Percentiles rank a stretch among this genome's conserved stretches.
Conservation (phyloP, 2,888 invertebrate genomes). For the Aethes cnicana region DNA sequence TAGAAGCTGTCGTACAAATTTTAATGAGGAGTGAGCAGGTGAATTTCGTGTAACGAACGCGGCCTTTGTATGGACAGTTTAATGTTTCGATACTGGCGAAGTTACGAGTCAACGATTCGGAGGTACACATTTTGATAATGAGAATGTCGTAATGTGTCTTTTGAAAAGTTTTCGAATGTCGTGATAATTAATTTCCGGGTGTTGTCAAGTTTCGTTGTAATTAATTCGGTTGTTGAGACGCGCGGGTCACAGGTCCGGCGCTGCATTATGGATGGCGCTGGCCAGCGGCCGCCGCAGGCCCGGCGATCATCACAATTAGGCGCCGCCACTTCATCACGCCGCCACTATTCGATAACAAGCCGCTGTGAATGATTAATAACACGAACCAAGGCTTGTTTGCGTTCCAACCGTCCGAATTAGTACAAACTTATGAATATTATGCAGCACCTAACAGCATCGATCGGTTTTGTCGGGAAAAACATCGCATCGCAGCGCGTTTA, state of each 20-base stretch:
- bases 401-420: slow-evolving; percentile 57
- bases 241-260: not conserved
- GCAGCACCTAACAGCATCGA: slow-evolving; percentile 53
- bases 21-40: slow-evolving; percentile 80
- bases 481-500: not conserved
- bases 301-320: slow-evolving; percentile 69
- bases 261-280: slow-evolving; percentile 53
- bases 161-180: slow-evolving; percentile 1
- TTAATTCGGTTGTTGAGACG: slow-evolving; percentile 21
- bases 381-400: slow-evolving; percentile 69
- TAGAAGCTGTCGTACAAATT: slow-evolving; percentile 81
- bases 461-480: slow-evolving; percentile 57
- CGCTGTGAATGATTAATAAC: slow-evolving; percentile 73
- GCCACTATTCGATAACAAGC: slow-evolving; percentile 69
- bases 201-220: not conserved
- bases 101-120: slow-evolving; percentile 39
- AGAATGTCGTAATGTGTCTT: slow-evolving; percentile 12
- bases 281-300: slow-evolving; percentile 50
- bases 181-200: slow-evolving; percentile 6
- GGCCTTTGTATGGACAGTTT: slow-evolving; percentile 57
- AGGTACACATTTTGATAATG: slow-evolving; percentile 42
- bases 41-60: slow-evolving; percentile 65
- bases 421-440: slow-evolving; percentile 77
- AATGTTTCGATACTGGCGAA: slow-evolving; percentile 50
- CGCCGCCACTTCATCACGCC: slow-evolving; percentile 71